Evolutionary conservation across 2,888 invertebrate species (phyloP).

Genomic region (Amphipoea lucens): DNA sequence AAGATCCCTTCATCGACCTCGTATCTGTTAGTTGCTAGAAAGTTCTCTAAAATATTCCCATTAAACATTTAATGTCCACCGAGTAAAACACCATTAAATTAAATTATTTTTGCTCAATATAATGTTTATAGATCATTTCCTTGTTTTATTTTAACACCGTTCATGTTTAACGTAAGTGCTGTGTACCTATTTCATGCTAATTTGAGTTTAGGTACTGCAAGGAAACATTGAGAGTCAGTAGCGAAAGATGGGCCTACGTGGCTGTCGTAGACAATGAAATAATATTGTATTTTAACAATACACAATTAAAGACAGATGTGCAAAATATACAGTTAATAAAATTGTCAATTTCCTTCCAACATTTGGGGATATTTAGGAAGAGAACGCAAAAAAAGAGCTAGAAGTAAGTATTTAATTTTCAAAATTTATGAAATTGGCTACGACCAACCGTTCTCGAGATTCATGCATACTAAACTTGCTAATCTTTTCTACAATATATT

Average conservation of each 20-base stretch:
- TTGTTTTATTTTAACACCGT: conserved; percentile 49
- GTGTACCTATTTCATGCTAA: conserved; percentile 48
- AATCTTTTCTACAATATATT: conserved; percentile 18
- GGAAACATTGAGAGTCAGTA: background rate
- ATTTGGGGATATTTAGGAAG: background rate
- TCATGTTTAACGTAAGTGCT: conserved; percentile 1
- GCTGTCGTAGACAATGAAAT: background rate
- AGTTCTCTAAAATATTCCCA: conserved; percentile 11
- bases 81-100: conserved; percentile 36
- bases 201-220: conserved; percentile 12
- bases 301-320: no score
- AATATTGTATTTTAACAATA: background rate
- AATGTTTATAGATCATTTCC: conserved; percentile 54
- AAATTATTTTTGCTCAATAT: conserved; percentile 71
- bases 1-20: background rate
- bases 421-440: background rate
- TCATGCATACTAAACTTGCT: background rate
- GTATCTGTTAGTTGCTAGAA: conserved; percentile 42
- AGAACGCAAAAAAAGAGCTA: background rate
- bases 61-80: conserved; percentile 32
- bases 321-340: background rate
- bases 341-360: background rate
- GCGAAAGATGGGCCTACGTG: background rate
- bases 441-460: background rate
- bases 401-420: conserved; percentile 6